Percentiles rank a stretch among this genome's conserved stretches.
Conservation (phyloP, 2,797 vertebrate species). For the Coregonus suidteri region DNA sequence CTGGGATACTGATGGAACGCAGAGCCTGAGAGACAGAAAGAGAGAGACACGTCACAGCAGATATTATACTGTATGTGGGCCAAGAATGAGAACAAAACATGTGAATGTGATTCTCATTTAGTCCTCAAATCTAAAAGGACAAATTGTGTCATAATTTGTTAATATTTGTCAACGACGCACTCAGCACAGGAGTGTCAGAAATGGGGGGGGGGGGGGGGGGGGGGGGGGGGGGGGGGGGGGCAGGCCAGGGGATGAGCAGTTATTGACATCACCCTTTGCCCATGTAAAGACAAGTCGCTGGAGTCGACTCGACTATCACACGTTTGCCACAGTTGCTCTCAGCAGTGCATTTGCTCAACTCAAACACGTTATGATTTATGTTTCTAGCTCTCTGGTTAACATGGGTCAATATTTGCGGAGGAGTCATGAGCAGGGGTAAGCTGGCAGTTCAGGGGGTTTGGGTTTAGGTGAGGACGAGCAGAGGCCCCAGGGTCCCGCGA, state of each 20-base stretch:
- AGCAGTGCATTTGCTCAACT: neutral
- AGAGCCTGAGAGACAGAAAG: neutral
- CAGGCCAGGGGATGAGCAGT: neutral
- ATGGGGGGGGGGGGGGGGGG: neutral
- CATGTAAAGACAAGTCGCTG: neutral
- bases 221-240: too few species aligned
- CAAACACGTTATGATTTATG: neutral
- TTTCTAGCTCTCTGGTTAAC: neutral
- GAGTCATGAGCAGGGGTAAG: neutral
- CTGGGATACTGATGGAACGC: neutral
- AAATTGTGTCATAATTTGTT: neutral
- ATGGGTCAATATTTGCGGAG: slow-evolving; percentile 2
- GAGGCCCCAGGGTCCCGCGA: neutral
- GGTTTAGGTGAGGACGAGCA: neutral
- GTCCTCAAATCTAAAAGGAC: neutral
- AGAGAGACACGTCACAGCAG: neutral
- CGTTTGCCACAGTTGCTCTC: neutral
- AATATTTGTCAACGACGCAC: neutral
- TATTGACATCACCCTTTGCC: neutral
- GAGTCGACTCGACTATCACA: neutral
- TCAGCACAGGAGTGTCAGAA: neutral
- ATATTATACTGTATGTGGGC: neutral
- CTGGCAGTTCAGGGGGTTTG: too few species aligned
- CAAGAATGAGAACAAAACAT: neutral
- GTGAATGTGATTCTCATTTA: neutral